Evolutionary conservation across 2,797 vertebrate genomes (phyloP).

Genomic region (Alfaro cultratus): DNA sequence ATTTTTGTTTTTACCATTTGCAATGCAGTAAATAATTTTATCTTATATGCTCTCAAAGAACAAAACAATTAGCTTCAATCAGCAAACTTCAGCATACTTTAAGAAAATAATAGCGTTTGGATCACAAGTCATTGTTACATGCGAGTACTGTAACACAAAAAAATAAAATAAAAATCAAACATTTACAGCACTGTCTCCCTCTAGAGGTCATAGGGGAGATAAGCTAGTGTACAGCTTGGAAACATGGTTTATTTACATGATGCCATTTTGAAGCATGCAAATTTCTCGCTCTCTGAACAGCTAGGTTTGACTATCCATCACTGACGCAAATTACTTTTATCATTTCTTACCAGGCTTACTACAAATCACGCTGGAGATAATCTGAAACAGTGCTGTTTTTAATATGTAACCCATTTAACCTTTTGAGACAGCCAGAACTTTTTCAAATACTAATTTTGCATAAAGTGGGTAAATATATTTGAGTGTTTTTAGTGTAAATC

Average conservation of each 20-base stretch:
- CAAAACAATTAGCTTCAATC: neutral
- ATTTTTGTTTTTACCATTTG: neutral
- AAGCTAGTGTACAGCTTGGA: neutral
- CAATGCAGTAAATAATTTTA: neutral
- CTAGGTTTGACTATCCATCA: neutral
- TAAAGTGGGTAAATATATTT: neutral
- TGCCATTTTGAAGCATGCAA: neutral
- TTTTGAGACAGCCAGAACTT: neutral
- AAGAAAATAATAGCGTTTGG: neutral
- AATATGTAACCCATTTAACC: neutral
- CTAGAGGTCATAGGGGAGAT: conserved; percentile 26
- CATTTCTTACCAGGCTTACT: neutral
- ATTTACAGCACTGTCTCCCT: conserved; percentile 1
- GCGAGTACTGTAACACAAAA: neutral
- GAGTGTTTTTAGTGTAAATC: neutral
- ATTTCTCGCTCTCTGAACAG: neutral
- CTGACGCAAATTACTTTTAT: neutral
- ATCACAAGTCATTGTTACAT: neutral
- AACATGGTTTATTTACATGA: neutral
- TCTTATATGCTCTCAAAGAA: neutral
- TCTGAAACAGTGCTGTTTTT: neutral
- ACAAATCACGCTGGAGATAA: neutral
- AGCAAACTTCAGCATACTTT: neutral
- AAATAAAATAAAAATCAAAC: neutral
- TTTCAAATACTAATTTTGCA: neutral